phyloP scores from a whole-genome alignment of 2,797 vertebrate species.

The Cryptoblepharus egeriae region DNA sequence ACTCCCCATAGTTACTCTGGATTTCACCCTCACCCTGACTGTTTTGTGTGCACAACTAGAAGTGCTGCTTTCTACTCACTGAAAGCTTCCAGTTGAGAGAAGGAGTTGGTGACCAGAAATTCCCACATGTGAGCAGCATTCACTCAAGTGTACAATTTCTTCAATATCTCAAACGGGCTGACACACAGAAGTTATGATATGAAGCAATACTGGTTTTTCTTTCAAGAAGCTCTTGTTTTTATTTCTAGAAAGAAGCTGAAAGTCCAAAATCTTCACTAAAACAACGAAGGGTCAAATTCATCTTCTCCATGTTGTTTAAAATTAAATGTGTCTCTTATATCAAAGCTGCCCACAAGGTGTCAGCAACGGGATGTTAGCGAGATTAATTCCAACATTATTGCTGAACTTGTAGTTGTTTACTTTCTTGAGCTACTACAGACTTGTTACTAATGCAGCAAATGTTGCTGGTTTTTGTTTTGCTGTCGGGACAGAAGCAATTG shows the following conservation, averaged over 20 bases:
- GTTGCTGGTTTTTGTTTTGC: neutral
- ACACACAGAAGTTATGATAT: no score
- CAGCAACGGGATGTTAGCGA: neutral
- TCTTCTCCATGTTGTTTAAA: neutral
- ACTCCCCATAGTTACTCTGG: no score
- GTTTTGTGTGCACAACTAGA: no score
- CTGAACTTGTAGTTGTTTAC: neutral
- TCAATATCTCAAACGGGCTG: no score
- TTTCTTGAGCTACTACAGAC: neutral
- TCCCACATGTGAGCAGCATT: no score
- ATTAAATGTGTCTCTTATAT: neutral
- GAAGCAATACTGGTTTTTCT: neutral
- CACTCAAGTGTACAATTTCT: no score
- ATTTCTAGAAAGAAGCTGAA: neutral
- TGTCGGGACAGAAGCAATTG: neutral
- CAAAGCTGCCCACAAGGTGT: conserved; percentile 17
- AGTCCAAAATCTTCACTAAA: neutral
- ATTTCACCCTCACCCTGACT: no score
- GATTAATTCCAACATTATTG: neutral
- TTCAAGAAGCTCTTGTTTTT: neutral
- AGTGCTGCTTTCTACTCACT: no score
- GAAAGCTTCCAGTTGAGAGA: no score
- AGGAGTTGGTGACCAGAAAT: no score
- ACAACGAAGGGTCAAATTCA: neutral
- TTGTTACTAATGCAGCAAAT: neutral